Base-by-base conservation (phyloP, 2,797 vertebrate species). In the Varecia variegata region DNA sequence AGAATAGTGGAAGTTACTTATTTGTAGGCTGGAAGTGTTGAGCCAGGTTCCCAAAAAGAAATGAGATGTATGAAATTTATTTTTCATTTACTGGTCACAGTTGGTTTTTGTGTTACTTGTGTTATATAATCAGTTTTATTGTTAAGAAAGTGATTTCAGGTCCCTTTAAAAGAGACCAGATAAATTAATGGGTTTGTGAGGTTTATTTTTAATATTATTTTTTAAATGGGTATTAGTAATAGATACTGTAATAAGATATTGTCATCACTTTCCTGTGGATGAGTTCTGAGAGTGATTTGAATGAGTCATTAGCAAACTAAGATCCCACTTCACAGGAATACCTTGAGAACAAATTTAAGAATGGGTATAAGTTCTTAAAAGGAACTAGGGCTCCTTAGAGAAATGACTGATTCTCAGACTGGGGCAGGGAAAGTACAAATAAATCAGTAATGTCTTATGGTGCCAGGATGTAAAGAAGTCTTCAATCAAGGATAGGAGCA, bases 241-340 rank as follows among this genome's bases (percentile, higher is more conserved):
- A 76, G 80, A 50, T 73, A 87, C n/a, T 90, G 8, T 77, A 74
- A 50, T 82, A 45, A 45, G 8, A 23, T 62, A 45, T 50, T 76
- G 27, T 88, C 54, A 71, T 94, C 71, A 38, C 45, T 94, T 67
- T 92, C 18, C 11, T 90, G 0, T 79, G 80, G 40, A 32, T 96
- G 74, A 93, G 23, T 35, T 96, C 80, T 74, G 7, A 92, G 76
- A 96, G n/a, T 80, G 83, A 65, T 77, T 65, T 96, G n/a, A 94
- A 18, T 43, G 20, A 62, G 2, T 95, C 38, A 71, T 76, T 86
- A 77, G n/a, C 67, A 77, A 81, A 77, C 54, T 38, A 79, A 80
- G 70, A 74, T 93, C 74, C 71, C n/a, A 25, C 14, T 65, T 88
- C 45, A 67, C n/a, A 65, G 65, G 82, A 88, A 5, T 92, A 68